A percentile compares a stretch with the other conserved stretches of the same genome.
Conservation (phyloP, 2,113 vertebrate genomes). For the Rhipidura dahli region DNA sequence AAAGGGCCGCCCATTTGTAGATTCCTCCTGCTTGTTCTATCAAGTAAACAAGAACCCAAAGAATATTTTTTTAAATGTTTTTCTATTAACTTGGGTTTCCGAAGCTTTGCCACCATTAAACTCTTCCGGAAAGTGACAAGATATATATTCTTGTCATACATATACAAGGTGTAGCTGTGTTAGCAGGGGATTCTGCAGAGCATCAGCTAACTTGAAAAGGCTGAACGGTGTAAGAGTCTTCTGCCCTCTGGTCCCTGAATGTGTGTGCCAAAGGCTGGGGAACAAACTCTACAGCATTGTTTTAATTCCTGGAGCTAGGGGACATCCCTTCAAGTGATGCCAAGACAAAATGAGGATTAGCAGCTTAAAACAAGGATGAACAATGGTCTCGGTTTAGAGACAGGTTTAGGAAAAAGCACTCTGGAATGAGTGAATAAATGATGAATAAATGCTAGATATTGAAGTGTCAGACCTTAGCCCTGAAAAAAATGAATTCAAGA, state of each 20-base stretch:
- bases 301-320: neutral
- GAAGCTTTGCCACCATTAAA: neutral
- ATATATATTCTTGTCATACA: too few species aligned
- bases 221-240: neutral
- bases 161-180: neutral
- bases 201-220: neutral
- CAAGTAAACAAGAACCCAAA: neutral
- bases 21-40: neutral
- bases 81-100: neutral
- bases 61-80: neutral
- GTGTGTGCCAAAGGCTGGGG: neutral
- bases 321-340: neutral
- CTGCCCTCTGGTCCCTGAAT: neutral
- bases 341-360: neutral
- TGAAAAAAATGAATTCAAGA: too few species aligned
- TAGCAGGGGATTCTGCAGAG: neutral
- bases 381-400: neutral
- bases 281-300: neutral
- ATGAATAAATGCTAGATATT: neutral
- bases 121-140: neutral
- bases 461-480: neutral
- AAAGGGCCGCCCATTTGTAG: neutral
- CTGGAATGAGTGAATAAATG: neutral
- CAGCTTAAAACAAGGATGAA: neutral
- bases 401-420: neutral